Base-by-base conservation (phyloP, 2,797 vertebrate species). In the Malurus splendens region DNA sequence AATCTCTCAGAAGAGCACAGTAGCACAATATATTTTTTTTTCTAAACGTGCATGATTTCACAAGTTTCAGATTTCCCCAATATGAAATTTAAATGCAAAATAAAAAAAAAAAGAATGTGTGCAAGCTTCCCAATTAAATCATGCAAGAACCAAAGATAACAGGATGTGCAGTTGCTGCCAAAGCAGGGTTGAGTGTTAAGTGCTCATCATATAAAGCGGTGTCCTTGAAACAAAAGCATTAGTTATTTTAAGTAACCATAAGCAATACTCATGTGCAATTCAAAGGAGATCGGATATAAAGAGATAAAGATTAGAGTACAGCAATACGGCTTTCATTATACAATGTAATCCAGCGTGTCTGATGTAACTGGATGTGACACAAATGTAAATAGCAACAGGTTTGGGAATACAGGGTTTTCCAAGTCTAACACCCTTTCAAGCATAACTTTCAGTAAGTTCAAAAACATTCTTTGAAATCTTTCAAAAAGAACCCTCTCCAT, bases 251-350 rank as follows among this genome's bases (percentile, higher is more conserved):
- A 96, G 91, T 90, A 95, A 90, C 90, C 82, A 90, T 94, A 94
- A 95, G 89, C 67, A 71, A 83, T 88, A 87, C 90, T 96, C 54
- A 68, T 88, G 92, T 62, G 93, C 84, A 93, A 93, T 90, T 90
- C 74, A 94, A 96, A 90, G 57, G 78, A 93, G 80, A 85, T 75
- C 67, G 78, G 94, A 91, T 95, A 94, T 64, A 93, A 90, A 89
- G 94, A 94, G 90, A 93, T 96, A 94, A 96, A 96, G 89, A 91
- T 95, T 96, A 95, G 93, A 92, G 71, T 80, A 93, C 82, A 92
- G 68, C 71, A 96, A 82, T 92, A 89, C 18, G 25, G 77, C 92
- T 93, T 95, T 87, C 65, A 95, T 93, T 81, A 95, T 62, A 94
- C 82, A 91, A 38, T 83, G 90, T 95, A 86, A 96, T 94, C 90